Conservation (phyloP, 2,888 invertebrate genomes). For the Theodoxus fluviatilis region DNA sequence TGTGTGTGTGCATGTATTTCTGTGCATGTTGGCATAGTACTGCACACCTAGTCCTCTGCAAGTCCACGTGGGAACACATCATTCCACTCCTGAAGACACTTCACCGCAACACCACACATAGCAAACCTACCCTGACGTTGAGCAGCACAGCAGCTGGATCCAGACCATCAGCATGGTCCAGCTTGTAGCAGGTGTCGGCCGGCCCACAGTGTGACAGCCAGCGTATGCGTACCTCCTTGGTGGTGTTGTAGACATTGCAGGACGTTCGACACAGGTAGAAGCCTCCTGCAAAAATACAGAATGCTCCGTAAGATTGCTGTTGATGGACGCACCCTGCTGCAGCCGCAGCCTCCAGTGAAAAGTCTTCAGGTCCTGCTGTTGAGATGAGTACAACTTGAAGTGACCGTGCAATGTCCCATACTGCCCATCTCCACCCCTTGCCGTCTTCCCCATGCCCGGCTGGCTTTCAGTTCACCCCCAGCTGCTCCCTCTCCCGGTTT, state of each 20-base stretch:
- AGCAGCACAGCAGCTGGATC: constrained; percentile 68
- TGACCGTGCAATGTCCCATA: no score
- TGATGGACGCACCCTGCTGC: neutral
- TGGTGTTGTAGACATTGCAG: constrained; percentile 85
- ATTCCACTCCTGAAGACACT: neutral
- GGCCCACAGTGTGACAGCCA: constrained; percentile 75
- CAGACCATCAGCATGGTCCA: constrained; percentile 86
- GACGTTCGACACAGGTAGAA: constrained; percentile 80
- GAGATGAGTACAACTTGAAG: neutral
- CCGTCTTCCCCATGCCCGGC: no score
- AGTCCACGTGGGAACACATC: neutral
- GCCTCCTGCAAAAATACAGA: constrained; percentile 37
- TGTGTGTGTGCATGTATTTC: neutral
- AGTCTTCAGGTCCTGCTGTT: neutral
- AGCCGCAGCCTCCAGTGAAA: neutral
- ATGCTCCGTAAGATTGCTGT: neutral
- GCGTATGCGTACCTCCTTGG: constrained; percentile 80
- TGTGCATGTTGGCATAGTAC: neutral
- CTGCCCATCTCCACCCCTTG: no score
- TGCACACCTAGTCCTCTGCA: neutral
- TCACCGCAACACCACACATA: neutral
- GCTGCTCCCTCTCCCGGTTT: no score
- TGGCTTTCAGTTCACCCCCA: no score
- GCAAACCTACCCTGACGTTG: constrained; percentile 70
- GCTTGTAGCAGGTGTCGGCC: no score